Conservation (phyloP, 64 coral and sea anemone species). For the Montipora sp. region DNA sequence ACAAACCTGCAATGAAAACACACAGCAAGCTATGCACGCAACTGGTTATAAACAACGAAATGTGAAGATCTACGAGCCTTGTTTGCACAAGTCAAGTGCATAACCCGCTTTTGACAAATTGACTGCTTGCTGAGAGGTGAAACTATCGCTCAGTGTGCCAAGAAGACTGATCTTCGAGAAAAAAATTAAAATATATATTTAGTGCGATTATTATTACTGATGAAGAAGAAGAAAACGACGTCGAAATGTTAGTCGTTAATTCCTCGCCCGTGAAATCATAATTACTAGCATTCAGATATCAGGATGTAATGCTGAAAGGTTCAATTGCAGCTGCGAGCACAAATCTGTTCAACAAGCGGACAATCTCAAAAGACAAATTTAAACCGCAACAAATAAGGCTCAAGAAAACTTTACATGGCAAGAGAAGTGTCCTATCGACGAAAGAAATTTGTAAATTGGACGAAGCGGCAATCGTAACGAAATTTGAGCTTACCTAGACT, state of each 20-base stretch:
- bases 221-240: not conserved
- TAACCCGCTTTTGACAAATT: not conserved
- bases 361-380: not conserved
- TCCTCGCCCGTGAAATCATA: not conserved
- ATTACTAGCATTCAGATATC: not conserved
- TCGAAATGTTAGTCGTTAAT: not conserved
- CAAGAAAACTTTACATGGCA: not conserved
- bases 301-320: not conserved
- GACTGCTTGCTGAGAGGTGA: not conserved
- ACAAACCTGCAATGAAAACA: not conserved
- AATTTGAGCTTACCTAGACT: conserved; percentile 17
- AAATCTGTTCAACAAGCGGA: not conserved
- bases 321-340: not conserved
- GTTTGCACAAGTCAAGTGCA: not conserved
- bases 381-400: not conserved
- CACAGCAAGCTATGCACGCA: not conserved
- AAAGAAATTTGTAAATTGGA: not conserved
- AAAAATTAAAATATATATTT: no score
- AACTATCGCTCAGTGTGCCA: no score
- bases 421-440: not conserved
- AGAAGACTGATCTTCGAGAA: no score
- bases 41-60: not conserved
- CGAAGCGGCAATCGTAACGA: not conserved
- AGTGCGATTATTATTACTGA: no score
- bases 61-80: not conserved